Percentiles rank a stretch among this genome's conserved stretches.
These are phyloP conservation scores for Etheostoma perlongum DNA, from an alignment of 2,797 vertebrate species.

Conservation along the genomic window DNA sequence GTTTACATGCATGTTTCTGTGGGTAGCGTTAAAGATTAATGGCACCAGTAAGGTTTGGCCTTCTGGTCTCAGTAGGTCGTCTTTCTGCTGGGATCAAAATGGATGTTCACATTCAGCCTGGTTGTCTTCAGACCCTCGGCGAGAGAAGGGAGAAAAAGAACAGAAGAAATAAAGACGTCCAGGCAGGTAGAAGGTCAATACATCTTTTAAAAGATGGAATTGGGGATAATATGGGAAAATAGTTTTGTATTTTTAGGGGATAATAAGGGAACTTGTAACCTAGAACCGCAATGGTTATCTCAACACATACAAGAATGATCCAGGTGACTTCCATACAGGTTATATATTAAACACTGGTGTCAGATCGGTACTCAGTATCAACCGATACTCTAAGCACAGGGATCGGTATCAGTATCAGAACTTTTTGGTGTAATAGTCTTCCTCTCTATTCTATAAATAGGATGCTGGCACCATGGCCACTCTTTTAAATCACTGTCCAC, in stretches of 20 bases:
- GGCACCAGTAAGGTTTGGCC: slow-evolving; percentile 45
- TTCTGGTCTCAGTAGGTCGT: slow-evolving; percentile 53
- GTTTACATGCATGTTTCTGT: not conserved
- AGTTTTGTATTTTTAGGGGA: not conserved
- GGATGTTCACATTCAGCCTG: slow-evolving; percentile 16
- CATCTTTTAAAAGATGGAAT: not conserved
- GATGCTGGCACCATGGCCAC: slow-evolving; percentile 22
- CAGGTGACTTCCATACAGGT: too few relatives aligned
- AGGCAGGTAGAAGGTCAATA: slow-evolving; percentile 2
- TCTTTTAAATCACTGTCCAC: slow-evolving; percentile 36
- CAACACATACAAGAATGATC: too few relatives aligned
- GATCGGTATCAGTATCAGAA: too few relatives aligned
- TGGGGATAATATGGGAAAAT: too few relatives aligned
- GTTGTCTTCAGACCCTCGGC: slow-evolving; percentile 8
- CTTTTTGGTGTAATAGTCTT: not conserved
- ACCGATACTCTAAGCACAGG: too few relatives aligned
- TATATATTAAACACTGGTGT: too few relatives aligned
- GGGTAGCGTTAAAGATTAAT: slow-evolving; percentile 70
- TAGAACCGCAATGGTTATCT: too few relatives aligned
- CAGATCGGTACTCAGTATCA: too few relatives aligned
- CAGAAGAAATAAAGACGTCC: not conserved
- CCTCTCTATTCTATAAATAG: slow-evolving; percentile 10
- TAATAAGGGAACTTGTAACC: not conserved
- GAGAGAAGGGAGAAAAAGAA: not conserved
- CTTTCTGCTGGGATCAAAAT: slow-evolving; percentile 38